These are phyloP conservation scores for Graptemys geographica DNA, from an alignment of 2,797 vertebrate genomes.

Conservation along the genomic window DNA sequence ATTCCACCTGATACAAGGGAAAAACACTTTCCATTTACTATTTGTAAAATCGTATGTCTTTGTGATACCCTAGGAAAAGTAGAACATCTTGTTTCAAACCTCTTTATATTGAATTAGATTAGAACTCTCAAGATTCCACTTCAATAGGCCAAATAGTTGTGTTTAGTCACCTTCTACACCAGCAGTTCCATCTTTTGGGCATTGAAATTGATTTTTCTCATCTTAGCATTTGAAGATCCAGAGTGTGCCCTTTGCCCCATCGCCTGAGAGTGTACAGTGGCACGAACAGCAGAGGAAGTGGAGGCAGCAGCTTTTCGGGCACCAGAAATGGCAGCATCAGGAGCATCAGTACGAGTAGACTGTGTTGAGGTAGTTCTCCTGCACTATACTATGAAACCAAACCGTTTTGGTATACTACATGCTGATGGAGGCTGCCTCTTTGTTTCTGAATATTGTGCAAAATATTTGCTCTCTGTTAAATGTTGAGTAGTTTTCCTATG, in stretches of 20 bases:
- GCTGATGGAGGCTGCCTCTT: slow-evolving; percentile 68
- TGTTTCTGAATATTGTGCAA: slow-evolving; percentile 18
- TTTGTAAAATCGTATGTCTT: background rate
- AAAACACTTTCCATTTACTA: background rate
- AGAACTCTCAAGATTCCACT: slow-evolving; percentile 28
- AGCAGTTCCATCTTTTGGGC: slow-evolving; percentile 78
- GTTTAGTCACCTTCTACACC: slow-evolving; percentile 69
- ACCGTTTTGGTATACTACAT: slow-evolving; percentile 52
- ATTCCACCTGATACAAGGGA: background rate
- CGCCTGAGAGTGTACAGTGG: slow-evolving; percentile 74
- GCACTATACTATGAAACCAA: slow-evolving; percentile 59
- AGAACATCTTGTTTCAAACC: slow-evolving; percentile 27
- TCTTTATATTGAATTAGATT: slow-evolving; percentile 8
- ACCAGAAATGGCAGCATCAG: slow-evolving; percentile 76
- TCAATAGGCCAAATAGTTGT: slow-evolving; percentile 29
- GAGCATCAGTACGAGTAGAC: slow-evolving; percentile 76
- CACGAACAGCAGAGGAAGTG: slow-evolving; percentile 73
- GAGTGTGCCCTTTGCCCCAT: slow-evolving; percentile 76
- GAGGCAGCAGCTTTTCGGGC: slow-evolving; percentile 72
- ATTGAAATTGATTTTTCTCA: slow-evolving; percentile 81
- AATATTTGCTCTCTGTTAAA: slow-evolving; percentile 61
- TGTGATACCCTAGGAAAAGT: background rate
- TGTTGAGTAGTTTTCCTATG: slow-evolving; percentile 8
- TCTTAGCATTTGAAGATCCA: slow-evolving; percentile 78
- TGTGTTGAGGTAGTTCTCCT: slow-evolving; percentile 79